Conservation (phyloP, 2,797 vertebrate species). For the Spheniscus humboldti region DNA sequence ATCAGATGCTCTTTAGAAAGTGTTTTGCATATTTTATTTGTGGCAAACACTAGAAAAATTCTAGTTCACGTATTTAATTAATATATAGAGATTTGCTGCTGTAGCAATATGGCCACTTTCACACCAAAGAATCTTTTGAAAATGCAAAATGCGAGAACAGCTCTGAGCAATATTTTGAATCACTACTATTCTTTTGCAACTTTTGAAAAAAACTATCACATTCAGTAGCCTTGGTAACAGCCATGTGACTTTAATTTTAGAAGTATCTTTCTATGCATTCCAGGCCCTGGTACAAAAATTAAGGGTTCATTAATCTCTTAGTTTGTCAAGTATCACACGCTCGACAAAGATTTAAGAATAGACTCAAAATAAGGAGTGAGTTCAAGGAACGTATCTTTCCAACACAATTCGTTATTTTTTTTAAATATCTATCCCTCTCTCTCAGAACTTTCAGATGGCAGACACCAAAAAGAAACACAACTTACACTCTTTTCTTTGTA, state of each 20-base stretch:
- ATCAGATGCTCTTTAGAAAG: slow-evolving; percentile 21
- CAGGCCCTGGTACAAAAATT: background rate
- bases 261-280: background rate
- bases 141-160: background rate
- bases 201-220: background rate
- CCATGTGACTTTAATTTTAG: background rate
- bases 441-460: background rate
- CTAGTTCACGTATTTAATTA: background rate
- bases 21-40: background rate
- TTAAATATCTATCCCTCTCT: background rate
- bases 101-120: slow-evolving; percentile 5
- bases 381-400: background rate
- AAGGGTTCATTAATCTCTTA: background rate
- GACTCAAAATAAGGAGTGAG: background rate
- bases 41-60: background rate
- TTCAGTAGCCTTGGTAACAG: slow-evolving; percentile 14
- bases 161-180: background rate
- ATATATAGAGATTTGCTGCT: background rate
- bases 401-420: background rate
- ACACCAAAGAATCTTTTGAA: slow-evolving; percentile 10
- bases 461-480: background rate
- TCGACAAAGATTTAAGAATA: background rate
- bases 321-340: background rate
- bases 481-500: background rate
- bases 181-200: background rate